These are phyloP conservation scores for Cyclopterus lumpus DNA, from an alignment of 2,797 vertebrate genomes.

Conservation along the genomic window DNA sequence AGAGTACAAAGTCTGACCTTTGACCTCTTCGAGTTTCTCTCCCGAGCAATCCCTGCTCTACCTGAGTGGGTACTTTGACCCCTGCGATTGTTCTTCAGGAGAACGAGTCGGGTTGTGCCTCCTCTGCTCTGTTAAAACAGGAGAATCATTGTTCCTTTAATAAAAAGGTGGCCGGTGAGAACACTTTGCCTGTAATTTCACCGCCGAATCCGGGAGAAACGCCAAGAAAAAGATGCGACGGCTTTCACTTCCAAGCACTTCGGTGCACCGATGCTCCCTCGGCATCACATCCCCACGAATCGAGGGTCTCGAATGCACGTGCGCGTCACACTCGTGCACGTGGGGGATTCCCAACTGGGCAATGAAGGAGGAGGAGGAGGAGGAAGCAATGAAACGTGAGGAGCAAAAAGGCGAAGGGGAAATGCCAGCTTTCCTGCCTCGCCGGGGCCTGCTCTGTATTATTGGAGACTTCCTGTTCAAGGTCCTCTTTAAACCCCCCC, in stretches of 20 bases:
- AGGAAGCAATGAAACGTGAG: conserved; percentile 76
- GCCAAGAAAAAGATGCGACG: conserved; percentile 5
- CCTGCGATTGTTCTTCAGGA: conserved; percentile 42
- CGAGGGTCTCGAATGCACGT: neutral
- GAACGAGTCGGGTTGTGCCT: conserved; percentile 35
- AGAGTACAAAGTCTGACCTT: conserved; percentile 31
- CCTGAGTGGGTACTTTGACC: conserved; percentile 64
- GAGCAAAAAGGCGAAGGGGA: conserved; percentile 55
- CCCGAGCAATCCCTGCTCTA: conserved; percentile 17
- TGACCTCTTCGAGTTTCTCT: conserved; percentile 7
- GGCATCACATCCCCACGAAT: neutral
- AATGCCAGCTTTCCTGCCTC: conserved; percentile 61
- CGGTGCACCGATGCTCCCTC: neutral
- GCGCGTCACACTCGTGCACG: neutral
- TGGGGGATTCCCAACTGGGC: neutral
- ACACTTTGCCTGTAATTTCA: conserved; percentile 1
- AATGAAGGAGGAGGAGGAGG: conserved; percentile 29
- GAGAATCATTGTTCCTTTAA: conserved; percentile 38
- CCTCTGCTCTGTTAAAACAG: conserved; percentile 47
- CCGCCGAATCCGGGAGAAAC: conserved; percentile 7
- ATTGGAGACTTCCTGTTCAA: conserved; percentile 69
- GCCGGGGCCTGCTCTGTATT: conserved; percentile 49
- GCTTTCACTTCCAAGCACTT: neutral
- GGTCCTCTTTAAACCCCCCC: conserved; percentile 34
- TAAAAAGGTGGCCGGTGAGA: conserved; percentile 19